Percentiles rank a stretch among this genome's conserved stretches.
Evolutionary conservation across 2,888 invertebrate genomes (phyloP).

Genomic region (Lissocephala sabroskyi): DNA sequence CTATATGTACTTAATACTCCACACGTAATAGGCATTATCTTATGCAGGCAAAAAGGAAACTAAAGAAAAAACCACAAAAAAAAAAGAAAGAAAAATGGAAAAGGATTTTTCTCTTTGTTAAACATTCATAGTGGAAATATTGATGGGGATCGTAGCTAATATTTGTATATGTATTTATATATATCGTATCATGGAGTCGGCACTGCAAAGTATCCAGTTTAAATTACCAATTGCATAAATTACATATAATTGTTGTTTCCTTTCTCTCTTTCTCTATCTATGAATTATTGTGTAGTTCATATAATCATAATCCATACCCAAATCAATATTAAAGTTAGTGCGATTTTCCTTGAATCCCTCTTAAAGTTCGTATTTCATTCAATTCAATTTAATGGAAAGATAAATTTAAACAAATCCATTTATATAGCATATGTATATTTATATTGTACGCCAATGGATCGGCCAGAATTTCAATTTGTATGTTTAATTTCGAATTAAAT

Average conservation of each 20-base stretch:
- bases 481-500: no score
- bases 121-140: conserved; percentile 49
- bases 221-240: conserved; percentile 43
- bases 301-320: no score
- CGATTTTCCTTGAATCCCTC: conserved; percentile 12
- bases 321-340: no score
- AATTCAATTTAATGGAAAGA: conserved; percentile 31
- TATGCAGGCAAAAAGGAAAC: conserved; percentile 5
- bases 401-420: conserved; percentile 26
- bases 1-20: no score
- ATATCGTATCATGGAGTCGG: conserved; percentile 42
- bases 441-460: conserved; percentile 56
- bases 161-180: conserved; percentile 31
- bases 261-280: not conserved
- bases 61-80: conserved; percentile 8
- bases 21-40: conserved; percentile 18
- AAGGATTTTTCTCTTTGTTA: no score
- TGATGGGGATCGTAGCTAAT: conserved; percentile 54
- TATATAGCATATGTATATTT: conserved; percentile 57
- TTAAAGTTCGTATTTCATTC: conserved; percentile 44
- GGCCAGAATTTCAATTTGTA: no score
- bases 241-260: conserved; percentile 29
- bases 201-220: conserved; percentile 51
- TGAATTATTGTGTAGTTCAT: not conserved
- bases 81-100: not conserved